Evolutionary conservation across 1,140 invertebrate species (phyloP), one percentile per base, ranked within the genome.

Genomic region (Dreissena rostriformis): DNA sequence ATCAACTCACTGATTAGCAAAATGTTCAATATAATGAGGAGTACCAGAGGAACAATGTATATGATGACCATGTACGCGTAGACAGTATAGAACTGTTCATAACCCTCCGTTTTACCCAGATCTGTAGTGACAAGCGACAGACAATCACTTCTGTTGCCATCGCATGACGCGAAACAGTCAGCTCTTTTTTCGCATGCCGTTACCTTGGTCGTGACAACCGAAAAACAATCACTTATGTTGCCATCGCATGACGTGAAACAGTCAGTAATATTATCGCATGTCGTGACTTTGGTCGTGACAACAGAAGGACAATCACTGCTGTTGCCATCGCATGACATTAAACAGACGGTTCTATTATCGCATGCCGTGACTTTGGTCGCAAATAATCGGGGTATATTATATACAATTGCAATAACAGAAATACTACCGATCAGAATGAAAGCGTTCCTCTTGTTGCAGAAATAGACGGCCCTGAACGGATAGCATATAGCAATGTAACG

Each of bases 401-500:
- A 93, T 14, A 90, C 11, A 8, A 92, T 75, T 0, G 91, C 92
- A 26, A 90, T 53, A 19, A 86, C 24, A 0, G 76, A 82, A 55
- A 92, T 90, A 6, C 75, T 28, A 24, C 87, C 67, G 8, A 92
- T 86, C 14, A 89, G 84, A 24, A 90, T 70, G 51, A 88, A 87
- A 14, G 91, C 89, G 52, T 90, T 91, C 10, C 71, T 81, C 39
- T 88, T 87, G 2, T 88, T 91, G 82, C 89, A 89, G 53, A 91
- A 81, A 28, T 87, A 85, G 26, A 86, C 79, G 2, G 92, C 88
- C 57, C 77, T 88, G 70, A 93, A 91, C 29, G 92, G 92, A 77
- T 91, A 89, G 76, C 92, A 93, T 61, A 93, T 92, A 28, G 92
- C 89, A 57, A 93, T 92, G 80, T 90, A 93, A 4, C 91, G 86